Evolutionary conservation across 2,113 vertebrate species (phyloP), one percentile per base, ranked within the genome.

Genomic region (Candoia aspera): DNA sequence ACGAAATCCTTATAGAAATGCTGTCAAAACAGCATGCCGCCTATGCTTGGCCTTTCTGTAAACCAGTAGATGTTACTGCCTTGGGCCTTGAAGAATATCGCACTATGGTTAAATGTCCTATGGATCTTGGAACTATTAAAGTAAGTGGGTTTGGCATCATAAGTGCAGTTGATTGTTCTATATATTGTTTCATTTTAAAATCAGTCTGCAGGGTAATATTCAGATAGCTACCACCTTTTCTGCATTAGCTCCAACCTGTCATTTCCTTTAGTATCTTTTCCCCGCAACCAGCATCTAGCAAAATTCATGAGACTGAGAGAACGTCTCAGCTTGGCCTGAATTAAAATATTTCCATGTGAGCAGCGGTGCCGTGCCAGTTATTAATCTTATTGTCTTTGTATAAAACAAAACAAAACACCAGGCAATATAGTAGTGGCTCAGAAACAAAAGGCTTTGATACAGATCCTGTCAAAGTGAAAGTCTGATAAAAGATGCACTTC

Each of bases 41-140:
- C 0, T 99, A 98, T 29, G 98, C 98, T 0, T 99, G 98, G 99
- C 99, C 99, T 33, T 99, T 99, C 96, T 98, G 99, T 68, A 97
- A 97, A 23, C 97, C 98, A 3, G 97, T 97, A 37, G 98, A 98
- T 84, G 93, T 91, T 1, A 95, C 96, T 83, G 96, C 97, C 79
- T 96, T 97, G 86, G 97, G 98, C 1, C 94, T 97, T 49, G 96
- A 97, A 62, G 98, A 98, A 93, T 98, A 98, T 94, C 97, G 98
- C 94, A 96, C 97, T n/a, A 95, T 98, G 86, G 96, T 98, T 87
- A 98, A 98, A 94, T 97, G 95, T 86, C 98, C 99, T 8, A 98
- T 98, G 97, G 98, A 99, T 94, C 97, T 99, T 88, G 94, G 97
- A 94, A 97, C 97, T 86, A 98, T 99, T 93, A 98, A 97, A 98